Evolutionary conservation across 2,888 invertebrate genomes (phyloP).

Genomic region (Eucera pruinosa): DNA sequence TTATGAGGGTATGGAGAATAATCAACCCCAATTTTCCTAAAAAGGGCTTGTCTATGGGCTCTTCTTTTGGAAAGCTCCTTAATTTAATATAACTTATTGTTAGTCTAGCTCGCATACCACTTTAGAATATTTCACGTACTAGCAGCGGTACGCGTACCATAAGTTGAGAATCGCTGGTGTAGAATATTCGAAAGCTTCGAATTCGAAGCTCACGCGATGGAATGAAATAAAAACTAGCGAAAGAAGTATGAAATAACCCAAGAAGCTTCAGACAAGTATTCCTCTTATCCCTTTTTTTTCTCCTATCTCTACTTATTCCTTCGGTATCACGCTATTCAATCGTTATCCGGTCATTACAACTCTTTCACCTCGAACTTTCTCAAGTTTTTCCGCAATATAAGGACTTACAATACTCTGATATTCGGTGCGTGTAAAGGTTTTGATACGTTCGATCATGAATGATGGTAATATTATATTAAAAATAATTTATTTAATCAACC

Average conservation of each 20-base stretch:
- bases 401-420: neutral
- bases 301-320: neutral
- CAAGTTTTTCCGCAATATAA: neutral
- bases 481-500: no score
- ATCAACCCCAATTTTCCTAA: no score
- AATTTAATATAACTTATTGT: no score
- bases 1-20: no score
- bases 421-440: neutral
- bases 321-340: conserved; percentile 10
- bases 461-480: no score
- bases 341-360: conserved; percentile 16
- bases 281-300: neutral
- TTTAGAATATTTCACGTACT: no score
- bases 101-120: no score
- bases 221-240: neutral
- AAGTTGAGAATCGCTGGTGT: neutral
- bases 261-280: neutral
- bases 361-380: neutral
- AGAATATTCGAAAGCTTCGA: neutral
- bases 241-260: neutral
- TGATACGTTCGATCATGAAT: no score
- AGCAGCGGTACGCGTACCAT: no score
- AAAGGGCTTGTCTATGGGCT: no score
- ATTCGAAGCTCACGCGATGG: neutral
- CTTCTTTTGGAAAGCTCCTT: no score